phyloP scores from a whole-genome alignment of 1,140 invertebrate genomes.

The Eciton burchellii region DNA sequence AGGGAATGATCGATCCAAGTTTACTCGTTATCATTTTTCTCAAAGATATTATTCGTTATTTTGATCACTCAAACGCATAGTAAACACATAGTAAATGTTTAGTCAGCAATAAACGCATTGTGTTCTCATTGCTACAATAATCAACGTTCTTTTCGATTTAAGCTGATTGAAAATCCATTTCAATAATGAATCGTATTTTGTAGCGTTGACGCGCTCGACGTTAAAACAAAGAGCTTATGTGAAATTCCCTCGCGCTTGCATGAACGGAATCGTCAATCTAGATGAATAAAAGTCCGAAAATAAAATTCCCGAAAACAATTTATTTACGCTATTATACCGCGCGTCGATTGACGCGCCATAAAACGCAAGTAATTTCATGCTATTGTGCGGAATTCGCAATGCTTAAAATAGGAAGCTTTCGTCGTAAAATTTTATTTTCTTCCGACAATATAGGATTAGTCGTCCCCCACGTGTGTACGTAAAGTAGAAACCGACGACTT shows the following conservation, averaged over 20 bases:
- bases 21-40: background rate
- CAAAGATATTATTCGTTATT: conserved; percentile 8
- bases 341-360: conserved; percentile 5
- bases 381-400: conserved; percentile 9
- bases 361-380: conserved; percentile 20
- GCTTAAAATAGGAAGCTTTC: conserved; percentile 24
- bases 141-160: conserved; percentile 14
- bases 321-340: conserved; percentile 31
- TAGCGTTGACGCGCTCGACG: background rate
- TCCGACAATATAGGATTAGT: background rate
- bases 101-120: background rate
- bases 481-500: background rate
- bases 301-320: conserved; percentile 48
- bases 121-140: conserved; percentile 1
- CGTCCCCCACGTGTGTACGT: background rate
- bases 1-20: background rate
- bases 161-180: conserved; percentile 44
- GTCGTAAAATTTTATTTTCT: conserved; percentile 38
- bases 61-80: background rate
- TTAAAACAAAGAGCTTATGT: conserved; percentile 29
- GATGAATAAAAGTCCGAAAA: conserved; percentile 16
- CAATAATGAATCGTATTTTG: background rate
- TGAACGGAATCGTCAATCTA: conserved; percentile 27
- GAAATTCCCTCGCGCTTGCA: conserved; percentile 23
- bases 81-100: too few relatives aligned